Percentiles rank a stretch among this genome's conserved stretches.
These are phyloP conservation scores for Phaenicophaeus curvirostris DNA, from an alignment of 2,797 vertebrate species.

Conservation along the genomic window DNA sequence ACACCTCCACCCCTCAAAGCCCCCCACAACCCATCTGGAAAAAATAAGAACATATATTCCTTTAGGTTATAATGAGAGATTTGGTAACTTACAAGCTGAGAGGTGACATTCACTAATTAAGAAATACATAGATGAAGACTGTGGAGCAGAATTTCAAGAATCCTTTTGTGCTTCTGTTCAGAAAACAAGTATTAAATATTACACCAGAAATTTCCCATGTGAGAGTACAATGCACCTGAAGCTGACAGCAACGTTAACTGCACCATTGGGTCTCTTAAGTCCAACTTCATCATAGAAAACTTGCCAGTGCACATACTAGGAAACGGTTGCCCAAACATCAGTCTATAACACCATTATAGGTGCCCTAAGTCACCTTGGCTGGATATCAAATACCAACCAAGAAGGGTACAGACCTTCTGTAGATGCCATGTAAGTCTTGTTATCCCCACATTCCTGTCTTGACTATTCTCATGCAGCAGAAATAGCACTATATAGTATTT, in stretches of 20 bases:
- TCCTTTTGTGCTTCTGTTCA: background rate
- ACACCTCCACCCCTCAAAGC: background rate
- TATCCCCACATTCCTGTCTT: fast-evolving
- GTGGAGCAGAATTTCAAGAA: background rate
- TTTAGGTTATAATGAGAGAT: slow-evolving; percentile 4
- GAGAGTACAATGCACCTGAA: background rate
- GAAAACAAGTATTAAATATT: background rate
- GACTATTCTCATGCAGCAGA: background rate
- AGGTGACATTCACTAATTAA: slow-evolving; percentile 20
- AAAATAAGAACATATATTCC: background rate
- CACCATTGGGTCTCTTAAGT: background rate
- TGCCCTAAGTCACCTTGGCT: too few species aligned
- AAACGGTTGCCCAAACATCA: background rate
- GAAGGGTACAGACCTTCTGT: background rate
- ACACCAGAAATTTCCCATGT: background rate
- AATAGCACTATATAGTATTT: background rate
- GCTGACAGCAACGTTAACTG: background rate
- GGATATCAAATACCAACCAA: background rate
- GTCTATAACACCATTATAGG: background rate
- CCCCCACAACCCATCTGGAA: background rate
- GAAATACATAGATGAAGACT: slow-evolving; percentile 15
- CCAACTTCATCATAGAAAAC: background rate
- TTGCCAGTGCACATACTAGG: background rate
- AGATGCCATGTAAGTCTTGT: background rate
- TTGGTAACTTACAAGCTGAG: background rate